These are phyloP conservation scores for crab-eating macaque (Macaca fascicularis) DNA, from an alignment of 2,113 vertebrate species.

Conservation along the genomic window DNA sequence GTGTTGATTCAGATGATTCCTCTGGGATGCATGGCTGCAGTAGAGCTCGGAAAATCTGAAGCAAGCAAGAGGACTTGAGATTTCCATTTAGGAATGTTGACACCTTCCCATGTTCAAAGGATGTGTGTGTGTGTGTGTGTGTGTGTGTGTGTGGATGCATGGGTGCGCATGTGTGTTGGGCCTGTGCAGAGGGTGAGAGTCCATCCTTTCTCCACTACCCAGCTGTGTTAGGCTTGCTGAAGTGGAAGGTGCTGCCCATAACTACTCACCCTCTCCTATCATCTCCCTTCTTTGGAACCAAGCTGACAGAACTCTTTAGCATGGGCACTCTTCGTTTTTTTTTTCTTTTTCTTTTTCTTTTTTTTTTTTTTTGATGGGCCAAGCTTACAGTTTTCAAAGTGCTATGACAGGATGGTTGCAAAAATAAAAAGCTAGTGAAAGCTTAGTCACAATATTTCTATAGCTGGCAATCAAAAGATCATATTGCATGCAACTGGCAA, in stretches of 20 bases:
- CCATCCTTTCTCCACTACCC: background rate
- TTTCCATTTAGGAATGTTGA: constrained; percentile 52
- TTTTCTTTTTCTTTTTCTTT: background rate
- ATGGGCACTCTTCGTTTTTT: constrained; percentile 60
- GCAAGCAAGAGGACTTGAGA: constrained; percentile 5
- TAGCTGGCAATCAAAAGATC: constrained; percentile 77
- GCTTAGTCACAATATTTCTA: constrained; percentile 73
- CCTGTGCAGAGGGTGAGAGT: background rate
- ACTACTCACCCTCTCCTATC: background rate
- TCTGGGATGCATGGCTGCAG: constrained; percentile 22
- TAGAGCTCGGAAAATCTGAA: constrained; percentile 62
- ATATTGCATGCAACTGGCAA: constrained; percentile 79
- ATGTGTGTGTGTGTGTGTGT: background rate
- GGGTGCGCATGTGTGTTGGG: background rate
- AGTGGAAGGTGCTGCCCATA: background rate
- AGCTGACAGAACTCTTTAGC: constrained; percentile 43
- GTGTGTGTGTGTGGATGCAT: background rate
- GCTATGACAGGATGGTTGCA: constrained; percentile 78
- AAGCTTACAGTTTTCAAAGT: constrained; percentile 78
- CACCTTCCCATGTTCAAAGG: background rate
- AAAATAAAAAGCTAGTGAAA: constrained; percentile 77
- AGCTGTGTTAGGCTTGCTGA: background rate
- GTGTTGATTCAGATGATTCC: constrained; percentile 45
- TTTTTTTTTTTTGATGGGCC: constrained; percentile 75
- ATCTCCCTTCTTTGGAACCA: constrained; percentile 28